phyloP scores from a whole-genome alignment of 2,797 vertebrate species.

The Hephaestus fuliginosus region DNA sequence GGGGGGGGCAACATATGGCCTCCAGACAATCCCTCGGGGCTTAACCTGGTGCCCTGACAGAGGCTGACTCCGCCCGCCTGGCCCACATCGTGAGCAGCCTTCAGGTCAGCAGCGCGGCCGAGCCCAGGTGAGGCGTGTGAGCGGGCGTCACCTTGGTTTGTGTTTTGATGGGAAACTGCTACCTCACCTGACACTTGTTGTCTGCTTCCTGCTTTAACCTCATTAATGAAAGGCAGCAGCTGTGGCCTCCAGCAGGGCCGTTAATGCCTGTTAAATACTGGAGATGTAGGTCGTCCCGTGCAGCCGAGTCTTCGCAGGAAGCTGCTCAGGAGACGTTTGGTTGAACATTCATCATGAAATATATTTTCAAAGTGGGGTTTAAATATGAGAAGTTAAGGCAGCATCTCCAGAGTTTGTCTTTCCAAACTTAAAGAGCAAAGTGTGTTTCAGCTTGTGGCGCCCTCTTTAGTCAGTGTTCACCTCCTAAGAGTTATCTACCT shows the following conservation, averaged over 20 bases:
- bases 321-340: constrained; percentile 7
- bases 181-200: constrained; percentile 13
- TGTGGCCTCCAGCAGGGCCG: constrained; percentile 8
- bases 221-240: constrained; percentile 24
- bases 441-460: no score
- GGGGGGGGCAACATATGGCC: constrained; percentile 75
- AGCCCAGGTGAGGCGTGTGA: no score
- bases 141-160: constrained; percentile 2
- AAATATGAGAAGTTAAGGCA: not conserved
- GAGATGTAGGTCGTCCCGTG: constrained; percentile 26
- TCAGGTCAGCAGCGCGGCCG: no score
- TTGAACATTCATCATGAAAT: not conserved
- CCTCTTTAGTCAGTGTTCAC: no score
- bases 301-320: not conserved
- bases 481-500: no score
- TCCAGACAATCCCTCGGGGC: constrained; percentile 67
- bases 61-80: constrained; percentile 40
- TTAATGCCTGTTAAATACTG: constrained; percentile 15
- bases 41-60: constrained; percentile 72
- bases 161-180: constrained; percentile 8
- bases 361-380: not conserved
- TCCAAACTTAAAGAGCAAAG: not conserved
- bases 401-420: not conserved
- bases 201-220: constrained; percentile 36
- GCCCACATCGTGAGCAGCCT: constrained; percentile 37